Percentiles rank a stretch among this genome's conserved stretches.
Evolutionary conservation across 2,113 vertebrate species (phyloP).

Genomic region (Eudyptes chrysolophus): DNA sequence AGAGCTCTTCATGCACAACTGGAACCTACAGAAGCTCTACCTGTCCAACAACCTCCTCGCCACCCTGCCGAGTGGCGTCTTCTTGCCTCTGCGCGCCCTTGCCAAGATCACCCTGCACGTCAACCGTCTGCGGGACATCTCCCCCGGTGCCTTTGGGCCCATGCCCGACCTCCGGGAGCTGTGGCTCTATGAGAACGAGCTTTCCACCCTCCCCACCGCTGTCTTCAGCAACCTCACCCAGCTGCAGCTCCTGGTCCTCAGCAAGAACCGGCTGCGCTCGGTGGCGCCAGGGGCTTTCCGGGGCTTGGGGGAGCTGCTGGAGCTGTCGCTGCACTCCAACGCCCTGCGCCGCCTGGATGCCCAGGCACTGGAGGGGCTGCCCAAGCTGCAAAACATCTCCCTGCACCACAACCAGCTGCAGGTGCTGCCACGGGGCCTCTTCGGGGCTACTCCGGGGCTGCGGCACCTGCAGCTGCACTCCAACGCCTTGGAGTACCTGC

Average conservation of each 20-base stretch:
- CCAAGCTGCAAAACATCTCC: slow-evolving; percentile 85
- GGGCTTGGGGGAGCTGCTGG: slow-evolving; percentile 79
- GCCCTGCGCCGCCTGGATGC: slow-evolving; percentile 71
- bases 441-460: slow-evolving; percentile 71
- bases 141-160: slow-evolving; percentile 80
- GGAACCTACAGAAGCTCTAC: slow-evolving; percentile 83
- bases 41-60: slow-evolving; percentile 86
- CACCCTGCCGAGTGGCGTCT: slow-evolving; percentile 79
- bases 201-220: slow-evolving; percentile 75
- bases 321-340: slow-evolving; percentile 90
- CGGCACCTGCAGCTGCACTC: slow-evolving; percentile 81
- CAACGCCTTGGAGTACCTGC: slow-evolving; percentile 84
- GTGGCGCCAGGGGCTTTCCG: slow-evolving; percentile 78
- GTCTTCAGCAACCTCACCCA: slow-evolving; percentile 84
- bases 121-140: slow-evolving; percentile 82
- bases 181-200: slow-evolving; percentile 90
- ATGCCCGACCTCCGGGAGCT: slow-evolving; percentile 79
- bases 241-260: slow-evolving; percentile 84
- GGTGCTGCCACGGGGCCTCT: slow-evolving; percentile 76
- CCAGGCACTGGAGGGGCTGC: slow-evolving; percentile 74
- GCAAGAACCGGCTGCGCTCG: slow-evolving; percentile 81
- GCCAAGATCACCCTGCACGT: slow-evolving; percentile 84
- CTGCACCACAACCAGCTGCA: slow-evolving; percentile 86
- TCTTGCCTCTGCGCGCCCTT: slow-evolving; percentile 79
- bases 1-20: slow-evolving; percentile 80